Base-by-base conservation (phyloP, 2,113 vertebrate genomes). In the Balaeniceps rex region DNA sequence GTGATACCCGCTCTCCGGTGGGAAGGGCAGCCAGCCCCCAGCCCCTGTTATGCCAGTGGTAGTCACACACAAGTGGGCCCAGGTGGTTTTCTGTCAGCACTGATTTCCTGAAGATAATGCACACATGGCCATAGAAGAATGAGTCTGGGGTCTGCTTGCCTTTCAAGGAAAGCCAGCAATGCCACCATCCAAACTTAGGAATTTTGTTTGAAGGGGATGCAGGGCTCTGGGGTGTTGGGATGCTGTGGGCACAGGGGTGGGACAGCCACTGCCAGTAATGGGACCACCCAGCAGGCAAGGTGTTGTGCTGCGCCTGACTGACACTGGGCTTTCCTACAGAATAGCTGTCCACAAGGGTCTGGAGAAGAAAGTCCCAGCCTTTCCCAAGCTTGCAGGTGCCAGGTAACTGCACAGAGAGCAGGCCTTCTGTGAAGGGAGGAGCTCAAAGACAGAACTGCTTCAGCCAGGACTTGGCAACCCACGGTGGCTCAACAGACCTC, bases 301-400 rank as follows among this genome's bases (percentile, higher is more conserved):
- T n/a, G 29, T 5, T n/a, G 26, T 16, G 28, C 34, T 66, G 38
- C 6, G 0, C 61, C 47, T 69, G 28, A 34, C 22, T 0, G 2
- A 17, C 33, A 19, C 11, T 5, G 25, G 29, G 29, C 51, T 42
- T 58, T 47, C 38, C 76, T 28, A 12, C 5, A 36, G 55, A 64
- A 46, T 19, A n/a, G 34, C 17, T 31, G 17, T 76, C 33, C 68
- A 26, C 33, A 38, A 31, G 8, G 31, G 19, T 36, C n/a, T 34
- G 40, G 68, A 74, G 31, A 34, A 68, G 61, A 89, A 85, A 64
- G 22, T 58, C 36, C 29, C 3, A 6, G 28, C 29, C 36, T 76
- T 80, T 36, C 58, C 54, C 18, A 33, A 31, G 33, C 10, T 55
- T 34, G 15, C 42, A 46, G 47, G 42, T 55, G 40, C 26, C 55